phyloP scores from a whole-genome alignment of 2,888 invertebrate species.

The Mesorhabditis belari region DNA sequence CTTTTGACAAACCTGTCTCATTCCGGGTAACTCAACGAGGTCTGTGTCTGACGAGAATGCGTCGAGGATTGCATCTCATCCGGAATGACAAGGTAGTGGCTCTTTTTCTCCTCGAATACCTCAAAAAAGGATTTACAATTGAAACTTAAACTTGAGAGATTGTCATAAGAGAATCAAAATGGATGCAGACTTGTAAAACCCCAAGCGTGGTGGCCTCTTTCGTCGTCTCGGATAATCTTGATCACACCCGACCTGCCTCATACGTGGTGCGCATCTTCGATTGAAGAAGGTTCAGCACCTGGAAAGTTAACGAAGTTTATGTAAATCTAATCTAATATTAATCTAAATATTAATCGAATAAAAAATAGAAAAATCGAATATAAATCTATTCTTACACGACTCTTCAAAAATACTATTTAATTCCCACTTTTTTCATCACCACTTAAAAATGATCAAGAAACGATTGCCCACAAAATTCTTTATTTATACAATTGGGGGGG shows the following conservation, averaged over 20 bases:
- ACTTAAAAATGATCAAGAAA: too few relatives aligned
- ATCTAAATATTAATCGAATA: too few relatives aligned
- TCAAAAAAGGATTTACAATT: slow-evolving; percentile 2
- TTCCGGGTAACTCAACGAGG: slow-evolving; percentile 32
- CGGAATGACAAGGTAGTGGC: not conserved
- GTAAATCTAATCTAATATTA: too few relatives aligned
- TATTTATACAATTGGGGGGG: too few relatives aligned
- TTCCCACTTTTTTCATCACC: too few relatives aligned
- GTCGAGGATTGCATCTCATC: slow-evolving; percentile 1
- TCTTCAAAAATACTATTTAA: too few relatives aligned
- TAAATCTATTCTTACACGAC: too few relatives aligned
- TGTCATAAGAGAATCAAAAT: too few relatives aligned
- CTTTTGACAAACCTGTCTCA: slow-evolving; percentile 31
- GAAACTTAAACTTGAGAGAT: not conserved
- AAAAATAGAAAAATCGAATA: too few relatives aligned
- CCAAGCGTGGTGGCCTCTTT: slow-evolving; percentile 9
- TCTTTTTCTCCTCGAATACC: not conserved
- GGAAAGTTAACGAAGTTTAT: too few relatives aligned
- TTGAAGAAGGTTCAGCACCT: not conserved
- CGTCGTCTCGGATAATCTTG: not conserved
- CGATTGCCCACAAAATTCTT: too few relatives aligned
- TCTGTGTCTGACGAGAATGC: slow-evolving; percentile 19
- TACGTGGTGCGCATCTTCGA: slow-evolving; percentile 38
- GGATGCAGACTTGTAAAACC: not conserved
- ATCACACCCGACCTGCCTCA: slow-evolving; percentile 24